These are phyloP conservation scores for Istiophorus platypterus DNA, from an alignment of 2,113 vertebrate species.

Conservation along the genomic window DNA sequence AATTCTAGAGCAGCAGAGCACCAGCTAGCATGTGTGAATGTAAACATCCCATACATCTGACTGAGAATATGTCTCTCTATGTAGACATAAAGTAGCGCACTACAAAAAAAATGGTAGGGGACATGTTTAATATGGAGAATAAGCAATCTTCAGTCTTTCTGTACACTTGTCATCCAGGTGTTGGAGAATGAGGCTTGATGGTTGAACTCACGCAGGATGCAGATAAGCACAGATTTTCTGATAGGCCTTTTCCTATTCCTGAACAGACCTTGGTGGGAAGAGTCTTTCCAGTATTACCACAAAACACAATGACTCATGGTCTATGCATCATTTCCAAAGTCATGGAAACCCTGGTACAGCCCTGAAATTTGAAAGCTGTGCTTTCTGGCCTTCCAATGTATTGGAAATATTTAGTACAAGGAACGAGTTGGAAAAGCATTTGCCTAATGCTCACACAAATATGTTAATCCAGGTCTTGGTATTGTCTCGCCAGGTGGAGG, in stretches of 20 bases:
- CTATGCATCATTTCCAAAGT: slow-evolving; percentile 11
- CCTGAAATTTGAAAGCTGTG: slow-evolving; percentile 26
- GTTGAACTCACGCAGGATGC: background rate
- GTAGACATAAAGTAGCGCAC: background rate
- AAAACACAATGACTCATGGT: slow-evolving; percentile 32
- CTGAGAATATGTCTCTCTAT: slow-evolving; percentile 2
- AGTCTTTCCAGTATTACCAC: background rate
- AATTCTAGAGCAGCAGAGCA: slow-evolving; percentile 21
- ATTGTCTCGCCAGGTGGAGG: slow-evolving; percentile 7
- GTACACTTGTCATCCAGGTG: background rate
- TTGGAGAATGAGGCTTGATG: background rate
- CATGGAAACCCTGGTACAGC: slow-evolving; percentile 26
- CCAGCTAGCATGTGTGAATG: slow-evolving; percentile 30
- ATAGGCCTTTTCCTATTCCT: background rate
- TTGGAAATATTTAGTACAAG: slow-evolving; percentile 37
- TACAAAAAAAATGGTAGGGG: background rate
- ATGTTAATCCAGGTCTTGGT: slow-evolving; percentile 13
- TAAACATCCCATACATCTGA: slow-evolving; percentile 39
- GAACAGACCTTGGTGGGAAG: slow-evolving; percentile 9
- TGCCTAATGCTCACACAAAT: slow-evolving; percentile 27
- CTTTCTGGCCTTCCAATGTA: slow-evolving; percentile 8
- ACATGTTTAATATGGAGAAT: background rate
- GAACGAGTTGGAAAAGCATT: slow-evolving; percentile 27
- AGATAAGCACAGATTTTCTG: background rate
- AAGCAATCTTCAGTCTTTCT: background rate